These are phyloP conservation scores for Pelecanoides urinatrix DNA, from an alignment of 2,113 vertebrate species.

Conservation along the genomic window DNA sequence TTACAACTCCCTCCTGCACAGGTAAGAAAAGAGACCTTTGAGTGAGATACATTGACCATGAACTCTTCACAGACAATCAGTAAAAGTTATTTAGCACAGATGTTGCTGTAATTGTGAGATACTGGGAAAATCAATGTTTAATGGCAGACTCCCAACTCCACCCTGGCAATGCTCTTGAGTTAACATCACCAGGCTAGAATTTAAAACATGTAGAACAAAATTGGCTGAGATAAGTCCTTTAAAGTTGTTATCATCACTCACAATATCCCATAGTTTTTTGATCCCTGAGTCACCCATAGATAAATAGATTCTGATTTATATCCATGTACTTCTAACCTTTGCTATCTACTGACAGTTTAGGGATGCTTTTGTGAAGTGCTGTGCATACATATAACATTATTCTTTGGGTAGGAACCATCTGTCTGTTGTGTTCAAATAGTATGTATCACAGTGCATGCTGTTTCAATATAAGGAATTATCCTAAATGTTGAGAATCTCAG, in stretches of 20 bases:
- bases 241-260: neutral
- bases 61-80: conserved; percentile 40
- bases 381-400: neutral
- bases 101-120: conserved; percentile 70
- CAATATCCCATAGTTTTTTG: neutral
- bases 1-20: neutral
- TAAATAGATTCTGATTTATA: conserved; percentile 1
- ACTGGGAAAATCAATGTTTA: conserved; percentile 63
- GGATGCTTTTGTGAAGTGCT: neutral
- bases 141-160: conserved; percentile 47
- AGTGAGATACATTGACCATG: neutral
- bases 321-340: neutral
- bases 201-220: conserved; percentile 53
- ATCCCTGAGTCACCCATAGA: neutral
- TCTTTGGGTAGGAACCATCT: neutral
- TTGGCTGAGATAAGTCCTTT: conserved; percentile 26
- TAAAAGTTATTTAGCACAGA: conserved; percentile 65
- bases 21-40: conserved; percentile 1
- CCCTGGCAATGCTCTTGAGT: conserved; percentile 36
- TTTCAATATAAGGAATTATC: neutral
- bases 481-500: neutral
- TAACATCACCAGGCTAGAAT: conserved; percentile 48
- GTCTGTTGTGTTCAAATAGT: neutral
- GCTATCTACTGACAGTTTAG: neutral
- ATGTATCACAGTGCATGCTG: neutral